Conservation (phyloP, 2,888 invertebrate species). For the Lepidochrysops patricia region DNA sequence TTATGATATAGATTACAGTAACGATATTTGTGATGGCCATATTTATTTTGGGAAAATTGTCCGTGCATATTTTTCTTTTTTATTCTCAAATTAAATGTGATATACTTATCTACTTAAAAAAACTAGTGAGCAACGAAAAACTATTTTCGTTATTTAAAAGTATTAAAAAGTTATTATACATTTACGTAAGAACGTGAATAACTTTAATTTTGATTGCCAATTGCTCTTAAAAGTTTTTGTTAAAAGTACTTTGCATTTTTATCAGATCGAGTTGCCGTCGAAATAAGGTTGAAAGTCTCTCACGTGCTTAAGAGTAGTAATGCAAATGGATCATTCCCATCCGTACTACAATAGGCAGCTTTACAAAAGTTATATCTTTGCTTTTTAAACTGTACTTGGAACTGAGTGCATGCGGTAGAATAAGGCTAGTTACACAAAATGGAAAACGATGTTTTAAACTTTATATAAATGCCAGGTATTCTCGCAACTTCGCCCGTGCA, state of each 20-base stretch:
- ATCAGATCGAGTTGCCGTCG: background rate
- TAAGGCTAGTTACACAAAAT: conserved; percentile 13
- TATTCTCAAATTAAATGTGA: too few species aligned
- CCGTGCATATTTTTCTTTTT: too few species aligned
- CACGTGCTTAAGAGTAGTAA: conserved; percentile 4
- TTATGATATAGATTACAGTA: too few species aligned
- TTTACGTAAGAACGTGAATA: background rate
- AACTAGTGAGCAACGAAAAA: background rate
- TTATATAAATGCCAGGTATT: conserved; percentile 10
- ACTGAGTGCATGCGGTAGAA: conserved; percentile 11
- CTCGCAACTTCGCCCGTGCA: background rate
- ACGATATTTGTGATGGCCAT: too few species aligned
- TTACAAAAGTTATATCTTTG: conserved; percentile 13
- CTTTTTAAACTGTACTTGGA: conserved; percentile 12
- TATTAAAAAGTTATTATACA: background rate
- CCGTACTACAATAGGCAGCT: conserved; percentile 8
- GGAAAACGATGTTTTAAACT: background rate
- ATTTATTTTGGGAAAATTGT: too few species aligned
- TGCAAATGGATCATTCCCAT: conserved; percentile 13
- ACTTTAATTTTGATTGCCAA: background rate
- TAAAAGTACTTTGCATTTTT: background rate
- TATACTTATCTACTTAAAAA: too few species aligned
- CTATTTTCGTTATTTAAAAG: background rate
- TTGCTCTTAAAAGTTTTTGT: background rate
- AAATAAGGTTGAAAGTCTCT: conserved; percentile 9